Base-by-base conservation (phyloP, 2,113 vertebrate genomes). In the Athene noctua region DNA sequence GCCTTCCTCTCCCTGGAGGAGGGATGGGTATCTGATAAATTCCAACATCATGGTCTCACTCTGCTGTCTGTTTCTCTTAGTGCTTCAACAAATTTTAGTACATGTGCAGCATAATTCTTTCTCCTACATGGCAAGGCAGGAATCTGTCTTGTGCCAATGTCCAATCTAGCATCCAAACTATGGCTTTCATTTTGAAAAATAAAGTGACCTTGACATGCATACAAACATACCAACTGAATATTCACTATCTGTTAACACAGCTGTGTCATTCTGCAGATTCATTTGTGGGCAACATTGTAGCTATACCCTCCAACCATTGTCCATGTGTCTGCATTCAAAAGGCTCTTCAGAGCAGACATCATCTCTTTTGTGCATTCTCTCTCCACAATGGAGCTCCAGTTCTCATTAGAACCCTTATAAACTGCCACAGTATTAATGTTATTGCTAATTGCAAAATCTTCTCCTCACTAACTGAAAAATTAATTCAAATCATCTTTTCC, bases 61-160 rank as follows among this genome's bases (percentile, higher is more conserved):
- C 57, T 27, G 67, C 58, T 83, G 26, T 29, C 44, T 30, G 26
- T 14, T 13, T 25, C 40, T 34, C 91, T 90, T 36, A 73, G 49
- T 1, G 4, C 80, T 30, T 9, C 14, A 52, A 93, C 44, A 0
- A 2, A 36, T 1, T 8, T 34, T 1, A 59, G 27, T 5, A 73
- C 0, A 10, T 8, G 17, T 13, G 9, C 32, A 84, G 40, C 2
- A 5, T 12, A 75, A 88, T 44, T 59, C 42, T 23, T 22, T 25
- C n/a, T 68, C 34, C 58, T 11, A 21, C 11, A 61, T 15, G 0
- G 0, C 68, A 71, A 54, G 1, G 26, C 29, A 51, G 44, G 57
- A 74, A 67, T 46, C 52, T 51, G 23, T 25, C 44, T 36, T 20
- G 36, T 66, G 66, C 57, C 70, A 59, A 21, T 9, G 8, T 29